These are phyloP conservation scores for Oscheius sp. DNA, from an alignment of 2,888 invertebrate genomes.

Conservation along the genomic window DNA sequence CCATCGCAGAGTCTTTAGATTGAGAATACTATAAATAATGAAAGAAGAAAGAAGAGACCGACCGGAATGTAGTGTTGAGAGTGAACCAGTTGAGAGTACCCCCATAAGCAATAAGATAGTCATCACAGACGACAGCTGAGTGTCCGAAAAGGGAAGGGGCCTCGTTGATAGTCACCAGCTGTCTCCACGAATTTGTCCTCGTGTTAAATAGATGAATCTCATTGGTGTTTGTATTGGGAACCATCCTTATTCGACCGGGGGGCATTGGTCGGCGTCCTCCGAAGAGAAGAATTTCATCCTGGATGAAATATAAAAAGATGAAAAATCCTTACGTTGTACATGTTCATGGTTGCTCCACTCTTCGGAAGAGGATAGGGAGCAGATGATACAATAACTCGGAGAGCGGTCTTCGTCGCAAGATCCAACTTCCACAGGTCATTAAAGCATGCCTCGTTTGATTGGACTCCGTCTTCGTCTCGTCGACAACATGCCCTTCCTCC, in stretches of 20 bases:
- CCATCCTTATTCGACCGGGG: not conserved
- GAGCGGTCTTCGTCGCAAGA: conserved; percentile 1
- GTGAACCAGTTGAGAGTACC: not conserved
- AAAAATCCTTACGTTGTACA: conserved; percentile 14
- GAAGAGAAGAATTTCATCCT: conserved; percentile 21
- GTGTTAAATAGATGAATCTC: conserved; percentile 19
- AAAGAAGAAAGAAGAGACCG: not conserved
- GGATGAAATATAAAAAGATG: not conserved
- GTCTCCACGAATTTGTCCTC: not conserved
- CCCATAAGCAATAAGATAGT: conserved; percentile 18
- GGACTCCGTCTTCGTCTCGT: not conserved
- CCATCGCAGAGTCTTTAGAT: conserved; percentile 18
- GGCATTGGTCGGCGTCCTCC: conserved; percentile 19
- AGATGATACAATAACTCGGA: not conserved
- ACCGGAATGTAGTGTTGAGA: conserved; percentile 13
- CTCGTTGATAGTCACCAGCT: conserved; percentile 21
- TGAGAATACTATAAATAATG: conserved; percentile 3
- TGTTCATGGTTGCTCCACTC: conserved; percentile 1
- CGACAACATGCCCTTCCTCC: not conserved
- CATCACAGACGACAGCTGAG: conserved; percentile 10
- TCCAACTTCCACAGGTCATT: conserved; percentile 28
- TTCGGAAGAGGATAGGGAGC: conserved; percentile 26
- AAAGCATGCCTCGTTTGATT: conserved; percentile 8
- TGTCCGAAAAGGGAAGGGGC: conserved; percentile 25
- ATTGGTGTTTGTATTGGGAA: conserved; percentile 2